phyloP scores from a whole-genome alignment of 2,797 vertebrate genomes.

The Peromyscus aztecus region DNA sequence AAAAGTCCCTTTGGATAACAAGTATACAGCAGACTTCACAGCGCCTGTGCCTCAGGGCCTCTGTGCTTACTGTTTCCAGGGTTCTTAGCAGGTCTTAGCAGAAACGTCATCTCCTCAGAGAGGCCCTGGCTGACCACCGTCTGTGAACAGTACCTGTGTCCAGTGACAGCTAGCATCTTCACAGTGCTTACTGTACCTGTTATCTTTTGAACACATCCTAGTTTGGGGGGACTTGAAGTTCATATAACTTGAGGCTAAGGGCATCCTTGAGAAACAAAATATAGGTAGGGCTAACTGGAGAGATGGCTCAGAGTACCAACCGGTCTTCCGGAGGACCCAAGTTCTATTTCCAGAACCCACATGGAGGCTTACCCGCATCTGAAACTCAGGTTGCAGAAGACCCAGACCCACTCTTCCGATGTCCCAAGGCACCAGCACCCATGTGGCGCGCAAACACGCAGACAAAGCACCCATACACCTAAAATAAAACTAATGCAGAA shows the following conservation, averaged over 20 bases:
- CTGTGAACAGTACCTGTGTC: neutral
- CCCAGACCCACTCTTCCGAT: neutral
- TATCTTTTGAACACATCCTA: neutral
- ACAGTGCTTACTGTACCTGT: neutral
- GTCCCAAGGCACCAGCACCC: neutral
- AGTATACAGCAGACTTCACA: neutral
- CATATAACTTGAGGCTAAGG: neutral
- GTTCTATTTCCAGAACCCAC: neutral
- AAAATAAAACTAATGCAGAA: neutral
- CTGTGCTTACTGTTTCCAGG: constrained; percentile 15
- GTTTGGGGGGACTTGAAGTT: neutral
- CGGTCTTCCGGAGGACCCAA: neutral
- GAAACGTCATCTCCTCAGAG: neutral
- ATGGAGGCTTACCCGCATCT: neutral
- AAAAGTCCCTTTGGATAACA: constrained; percentile 12
- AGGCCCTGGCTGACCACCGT: neutral
- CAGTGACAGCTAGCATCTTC: neutral
- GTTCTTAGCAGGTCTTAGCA: neutral
- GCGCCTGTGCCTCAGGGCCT: neutral
- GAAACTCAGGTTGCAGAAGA: neutral
- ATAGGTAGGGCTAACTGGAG: neutral
- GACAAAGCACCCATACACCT: neutral
- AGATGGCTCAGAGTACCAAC: neutral
- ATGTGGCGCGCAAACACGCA: neutral
- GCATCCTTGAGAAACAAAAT: constrained; percentile 6